phyloP scores from a whole-genome alignment of 1,140 invertebrate genomes.

The Stratiolaelaps scimitus region DNA sequence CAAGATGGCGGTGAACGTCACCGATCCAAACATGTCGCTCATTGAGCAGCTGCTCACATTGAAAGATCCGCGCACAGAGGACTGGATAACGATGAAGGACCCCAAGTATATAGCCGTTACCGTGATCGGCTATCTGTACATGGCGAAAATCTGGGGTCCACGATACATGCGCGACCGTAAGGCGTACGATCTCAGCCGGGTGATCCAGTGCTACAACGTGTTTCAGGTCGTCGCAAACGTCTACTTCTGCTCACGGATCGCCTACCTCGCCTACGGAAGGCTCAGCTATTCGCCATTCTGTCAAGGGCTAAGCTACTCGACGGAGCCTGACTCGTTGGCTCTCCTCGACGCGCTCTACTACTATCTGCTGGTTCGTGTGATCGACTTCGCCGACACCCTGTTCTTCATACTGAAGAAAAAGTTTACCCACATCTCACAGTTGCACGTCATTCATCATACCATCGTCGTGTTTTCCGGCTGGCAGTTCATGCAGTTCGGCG shows the following conservation, averaged over 20 bases:
- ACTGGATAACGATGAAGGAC: constrained; percentile 75
- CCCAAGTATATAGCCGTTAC: constrained; percentile 67
- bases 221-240: constrained; percentile 7
- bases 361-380: not conserved
- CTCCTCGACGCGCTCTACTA: constrained; percentile 1
- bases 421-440: constrained; percentile 72
- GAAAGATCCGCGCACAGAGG: constrained; percentile 68
- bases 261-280: not conserved
- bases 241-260: constrained; percentile 5
- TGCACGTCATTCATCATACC: constrained; percentile 87
- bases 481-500: constrained; percentile 74
- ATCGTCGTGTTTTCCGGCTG: constrained; percentile 86
- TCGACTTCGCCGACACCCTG: constrained; percentile 25
- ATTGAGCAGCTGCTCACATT: not conserved
- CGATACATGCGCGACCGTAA: constrained; percentile 42
- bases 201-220: constrained; percentile 58
- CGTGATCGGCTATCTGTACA: constrained; percentile 40
- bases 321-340: not conserved
- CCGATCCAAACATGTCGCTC: not conserved
- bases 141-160: constrained; percentile 38
- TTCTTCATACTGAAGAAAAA: constrained; percentile 84
- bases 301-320: not conserved
- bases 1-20: too few relatives aligned
- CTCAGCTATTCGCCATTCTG: constrained; percentile 7
- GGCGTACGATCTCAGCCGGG: constrained; percentile 40